Base-by-base conservation (phyloP, 1,140 invertebrate species). In the Trichonephila inaurata region DNA sequence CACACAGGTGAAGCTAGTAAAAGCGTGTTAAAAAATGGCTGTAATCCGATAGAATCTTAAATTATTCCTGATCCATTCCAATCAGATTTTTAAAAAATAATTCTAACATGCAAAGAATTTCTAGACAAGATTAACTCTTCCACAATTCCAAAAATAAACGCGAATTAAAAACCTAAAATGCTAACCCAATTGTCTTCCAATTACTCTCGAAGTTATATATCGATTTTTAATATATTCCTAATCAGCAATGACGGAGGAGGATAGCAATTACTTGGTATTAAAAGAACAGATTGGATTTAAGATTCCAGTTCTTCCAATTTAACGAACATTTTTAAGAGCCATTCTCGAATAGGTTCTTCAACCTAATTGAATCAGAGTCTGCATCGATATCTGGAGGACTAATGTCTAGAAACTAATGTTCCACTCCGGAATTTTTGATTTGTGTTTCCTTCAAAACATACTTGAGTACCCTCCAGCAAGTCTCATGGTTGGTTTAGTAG, bases 231-330 rank as follows among this genome's bases (percentile, higher is more conserved):
- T 33, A 61, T 12, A 51, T 77, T 8, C 69, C 19, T 3, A 28
- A 77, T 77, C 69, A 28, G 69, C 61, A 77, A 7, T 8, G 12
- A 14, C 16, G n/a, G 16, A 1, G 19, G 1, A 77, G 1, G 19
- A 21, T 21, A 19, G 61, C 61, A 62, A 62, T 62, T 62, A 69
- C 6, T 12, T 24, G 21, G n/a, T 21, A 24, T 69, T 69, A 69
- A 69, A 69, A 69, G 19, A 69, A 21, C 8, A 69, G 66, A 69
- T 69, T 69, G n/a, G n/a, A 69, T 69, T 69, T 69, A 69, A 69
- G n/a, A 69, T 69, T 24, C 66, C 66, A 24, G 0, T 69, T 69
- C n/a, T 24, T 2, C n/a, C n/a, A 69, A 69, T 69, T 69, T 69
- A 28, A 69, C 66, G 66, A 62, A 69, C 21, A 21, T 7, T 69